phyloP scores from a whole-genome alignment of 2,888 invertebrate species.

The Mimas tiliae region DNA sequence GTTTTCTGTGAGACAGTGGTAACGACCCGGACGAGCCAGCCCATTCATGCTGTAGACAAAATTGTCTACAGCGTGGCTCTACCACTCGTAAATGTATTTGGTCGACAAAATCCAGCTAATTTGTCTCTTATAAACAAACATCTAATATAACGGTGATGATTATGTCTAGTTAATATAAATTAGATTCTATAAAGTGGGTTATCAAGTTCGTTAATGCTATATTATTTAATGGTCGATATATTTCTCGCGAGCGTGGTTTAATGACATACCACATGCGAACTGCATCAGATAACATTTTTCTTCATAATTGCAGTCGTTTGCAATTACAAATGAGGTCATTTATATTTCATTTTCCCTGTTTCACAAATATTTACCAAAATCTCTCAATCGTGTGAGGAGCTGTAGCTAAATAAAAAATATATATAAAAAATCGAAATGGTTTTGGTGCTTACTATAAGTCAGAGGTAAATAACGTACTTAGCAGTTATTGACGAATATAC shows the following conservation, averaged over 20 bases:
- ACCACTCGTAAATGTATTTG: too few species aligned
- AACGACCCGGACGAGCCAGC: too few species aligned
- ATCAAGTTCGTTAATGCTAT: conserved; percentile 38
- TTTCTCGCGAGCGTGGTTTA: conserved; percentile 14
- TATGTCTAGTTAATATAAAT: conserved; percentile 24
- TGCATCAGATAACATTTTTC: conserved; percentile 23
- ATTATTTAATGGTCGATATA: conserved; percentile 33
- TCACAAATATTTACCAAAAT: conserved; percentile 6
- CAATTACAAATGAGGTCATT: conserved; percentile 24
- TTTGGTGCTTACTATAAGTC: too few species aligned
- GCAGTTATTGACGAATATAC: too few species aligned
- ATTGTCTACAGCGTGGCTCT: too few species aligned
- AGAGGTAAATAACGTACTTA: too few species aligned
- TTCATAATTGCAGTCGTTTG: conserved; percentile 24
- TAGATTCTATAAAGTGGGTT: conserved; percentile 35
- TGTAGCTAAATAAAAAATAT: background rate
- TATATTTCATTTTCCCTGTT: conserved; percentile 7
- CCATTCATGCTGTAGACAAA: too few species aligned
- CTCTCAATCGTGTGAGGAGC: background rate
- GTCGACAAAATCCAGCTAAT: background rate
- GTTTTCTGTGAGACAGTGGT: too few species aligned
- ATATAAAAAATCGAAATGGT: too few species aligned
- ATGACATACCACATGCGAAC: conserved; percentile 18
- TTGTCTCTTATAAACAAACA: background rate
- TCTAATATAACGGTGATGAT: background rate